These are phyloP conservation scores for Mionectes olivaceus DNA, from an alignment of 2,797 vertebrate species.

Conservation along the genomic window DNA sequence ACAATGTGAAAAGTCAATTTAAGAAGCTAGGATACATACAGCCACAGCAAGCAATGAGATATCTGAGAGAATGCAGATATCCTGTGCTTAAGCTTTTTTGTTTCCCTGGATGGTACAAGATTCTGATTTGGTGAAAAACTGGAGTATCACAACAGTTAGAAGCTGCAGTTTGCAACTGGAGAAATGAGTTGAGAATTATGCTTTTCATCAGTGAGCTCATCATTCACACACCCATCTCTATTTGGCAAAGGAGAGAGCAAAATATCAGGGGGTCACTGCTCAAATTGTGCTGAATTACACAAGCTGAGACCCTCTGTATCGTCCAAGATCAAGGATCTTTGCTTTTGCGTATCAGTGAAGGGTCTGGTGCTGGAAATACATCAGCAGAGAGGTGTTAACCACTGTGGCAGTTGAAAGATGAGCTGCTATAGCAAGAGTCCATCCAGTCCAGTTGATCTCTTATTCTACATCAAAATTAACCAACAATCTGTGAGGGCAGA, in stretches of 20 bases:
- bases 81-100: neutral
- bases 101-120: neutral
- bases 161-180: neutral
- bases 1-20: constrained; percentile 63
- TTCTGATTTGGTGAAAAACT: neutral
- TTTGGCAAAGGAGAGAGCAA: neutral
- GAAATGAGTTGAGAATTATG: neutral
- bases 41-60: neutral
- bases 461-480: neutral
- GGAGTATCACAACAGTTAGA: neutral
- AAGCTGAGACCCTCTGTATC: neutral
- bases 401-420: neutral
- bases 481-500: neutral
- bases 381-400: neutral
- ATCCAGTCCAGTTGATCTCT: neutral
- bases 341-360: neutral
- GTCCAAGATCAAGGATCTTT: neutral
- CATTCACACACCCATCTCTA: neutral
- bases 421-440: neutral
- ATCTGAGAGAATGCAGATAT: neutral
- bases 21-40: constrained; percentile 31
- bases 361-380: neutral
- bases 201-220: neutral
- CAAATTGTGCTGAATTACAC: neutral
- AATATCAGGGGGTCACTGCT: neutral